Base-by-base conservation (phyloP, 2,888 invertebrate species). In the Cephonodes hylas region DNA sequence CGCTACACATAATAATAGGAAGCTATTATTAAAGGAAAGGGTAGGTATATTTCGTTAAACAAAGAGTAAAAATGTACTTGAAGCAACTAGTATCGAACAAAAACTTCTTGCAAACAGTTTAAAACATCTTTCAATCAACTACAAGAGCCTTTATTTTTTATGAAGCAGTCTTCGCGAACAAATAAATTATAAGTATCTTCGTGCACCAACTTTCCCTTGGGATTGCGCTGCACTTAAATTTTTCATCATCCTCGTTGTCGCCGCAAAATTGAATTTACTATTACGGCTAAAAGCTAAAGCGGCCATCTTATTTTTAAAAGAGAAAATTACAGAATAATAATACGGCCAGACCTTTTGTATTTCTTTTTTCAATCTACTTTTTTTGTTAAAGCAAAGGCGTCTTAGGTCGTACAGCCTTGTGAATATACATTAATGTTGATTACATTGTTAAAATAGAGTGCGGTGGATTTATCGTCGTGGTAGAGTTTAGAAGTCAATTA, bases 231-330 rank as follows among this genome's bases (percentile, higher is more conserved):
- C 53, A 31, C 31, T 53, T 53, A 53, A 31, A 53, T 46, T 46
- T 58, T 58, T 57, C 34, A 38, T 61, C 42, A 44, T 44, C 42
- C 20, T 10, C 58, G 38, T 42, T 38, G 46, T 46, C 38, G 20
- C 58, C 18, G 46, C 58, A 58, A 61, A 59, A 61, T 61, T 58
- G 46, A 61, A 45, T 61, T 58, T 61, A 23, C 20, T 46, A 42
- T 58, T 58, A 34, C 38, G 20, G 23, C 34, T 27, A 25, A 44
- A 46, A 58, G 45, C 58, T 46, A 45, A 46, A 61, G 46, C 61
- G 45, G 57, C 58, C 44, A 34, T 46, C 38, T 46, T 25, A 61
- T 42, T 46, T 57, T 42, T 58, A 34, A 45, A 45, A 57, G 34
- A 46, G 46, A 57, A 60, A 57, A 60, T 60, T 57, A 46, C 45